Evolutionary conservation across 2,113 vertebrate genomes (phyloP).

Genomic region (Boleophthalmus pectinirostris): DNA sequence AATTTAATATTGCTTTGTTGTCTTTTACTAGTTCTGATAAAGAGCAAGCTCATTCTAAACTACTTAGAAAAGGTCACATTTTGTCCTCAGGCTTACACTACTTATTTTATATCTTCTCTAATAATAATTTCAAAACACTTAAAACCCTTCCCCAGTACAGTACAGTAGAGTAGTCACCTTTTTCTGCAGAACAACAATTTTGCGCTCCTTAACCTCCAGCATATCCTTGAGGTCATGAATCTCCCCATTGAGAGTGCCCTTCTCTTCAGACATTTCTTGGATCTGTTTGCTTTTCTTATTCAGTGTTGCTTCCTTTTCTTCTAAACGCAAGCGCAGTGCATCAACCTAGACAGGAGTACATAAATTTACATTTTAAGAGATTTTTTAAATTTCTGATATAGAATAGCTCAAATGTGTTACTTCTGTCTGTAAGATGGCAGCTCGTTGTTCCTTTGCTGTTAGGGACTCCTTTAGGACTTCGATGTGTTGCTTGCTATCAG

Average conservation of each 20-base stretch:
- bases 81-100: too few species aligned
- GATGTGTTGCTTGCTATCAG: constrained; percentile 98
- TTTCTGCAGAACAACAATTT: constrained; percentile 97
- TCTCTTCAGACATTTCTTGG: constrained; percentile 97
- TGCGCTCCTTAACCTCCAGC: constrained; percentile 98
- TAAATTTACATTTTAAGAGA: not conserved
- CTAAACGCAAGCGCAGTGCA: constrained; percentile 90
- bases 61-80: too few species aligned
- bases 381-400: not conserved
- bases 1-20: too few species aligned
- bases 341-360: constrained; percentile 82
- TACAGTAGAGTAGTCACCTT: constrained; percentile 80
- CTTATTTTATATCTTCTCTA: too few species aligned
- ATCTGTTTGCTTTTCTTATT: constrained; percentile 99
- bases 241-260: constrained; percentile 95
- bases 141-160: not conserved
- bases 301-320: constrained; percentile 95
- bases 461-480: constrained; percentile 98
- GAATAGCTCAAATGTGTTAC: constrained; percentile 65
- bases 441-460: constrained; percentile 95
- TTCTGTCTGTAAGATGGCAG: constrained; percentile 97
- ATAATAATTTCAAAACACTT: too few species aligned
- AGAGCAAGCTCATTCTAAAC: too few species aligned
- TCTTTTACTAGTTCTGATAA: too few species aligned
- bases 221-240: constrained; percentile 99